phyloP scores from a whole-genome alignment of 2,797 vertebrate genomes.

The Pseudotriccus pelzelni region DNA sequence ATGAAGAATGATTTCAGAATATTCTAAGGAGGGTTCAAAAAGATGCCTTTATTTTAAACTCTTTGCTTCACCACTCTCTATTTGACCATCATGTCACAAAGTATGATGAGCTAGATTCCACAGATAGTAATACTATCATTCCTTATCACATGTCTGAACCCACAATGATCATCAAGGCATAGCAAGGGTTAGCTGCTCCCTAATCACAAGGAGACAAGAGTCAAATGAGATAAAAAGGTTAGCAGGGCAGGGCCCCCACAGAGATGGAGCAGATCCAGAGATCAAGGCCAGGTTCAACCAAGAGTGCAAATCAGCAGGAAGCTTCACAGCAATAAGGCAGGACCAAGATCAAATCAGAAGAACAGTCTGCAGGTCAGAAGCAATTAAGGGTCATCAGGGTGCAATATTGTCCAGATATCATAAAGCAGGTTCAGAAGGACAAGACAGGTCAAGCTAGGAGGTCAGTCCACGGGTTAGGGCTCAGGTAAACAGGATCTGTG shows the following conservation, averaged over 20 bases:
- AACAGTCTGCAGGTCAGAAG: neutral
- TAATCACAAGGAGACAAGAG: rapidly evolving
- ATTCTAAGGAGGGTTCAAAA: neutral
- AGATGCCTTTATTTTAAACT: neutral
- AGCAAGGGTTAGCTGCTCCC: neutral
- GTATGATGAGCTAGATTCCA: neutral
- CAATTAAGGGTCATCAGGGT: neutral
- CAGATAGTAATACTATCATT: neutral
- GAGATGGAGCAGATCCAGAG: neutral
- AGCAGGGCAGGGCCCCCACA: neutral
- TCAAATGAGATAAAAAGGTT: neutral
- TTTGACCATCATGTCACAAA: neutral
- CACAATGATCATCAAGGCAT: neutral
- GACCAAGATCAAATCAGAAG: neutral
- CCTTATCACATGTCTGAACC: neutral
- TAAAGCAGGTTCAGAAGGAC: neutral
- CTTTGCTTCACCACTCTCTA: neutral
- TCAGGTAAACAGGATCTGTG: neutral
- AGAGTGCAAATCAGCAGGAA: neutral
- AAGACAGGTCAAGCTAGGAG: neutral
- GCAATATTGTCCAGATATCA: neutral
- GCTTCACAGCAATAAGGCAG: neutral
- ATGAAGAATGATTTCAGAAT: neutral
- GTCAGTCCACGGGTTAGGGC: rapidly evolving
- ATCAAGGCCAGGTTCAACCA: neutral